Base-by-base conservation (phyloP, 2,888 invertebrate species). In the Euzetes globulus region DNA sequence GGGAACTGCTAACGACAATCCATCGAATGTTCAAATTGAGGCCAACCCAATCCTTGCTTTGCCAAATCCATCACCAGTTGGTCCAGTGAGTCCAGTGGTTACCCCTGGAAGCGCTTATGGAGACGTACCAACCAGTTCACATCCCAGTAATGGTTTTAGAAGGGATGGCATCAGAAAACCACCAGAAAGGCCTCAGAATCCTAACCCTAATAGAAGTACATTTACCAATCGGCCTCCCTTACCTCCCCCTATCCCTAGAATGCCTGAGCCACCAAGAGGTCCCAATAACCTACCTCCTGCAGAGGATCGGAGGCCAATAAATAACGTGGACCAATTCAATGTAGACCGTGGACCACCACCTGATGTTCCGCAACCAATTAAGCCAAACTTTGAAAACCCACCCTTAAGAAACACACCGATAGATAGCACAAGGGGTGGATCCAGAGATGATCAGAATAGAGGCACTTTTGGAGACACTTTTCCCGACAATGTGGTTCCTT, bases 1-100 rank as follows among this genome's bases (percentile, higher is more conserved):
- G 60, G 76, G 76, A 17, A 65, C 68, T 29, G 55, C 33, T 9
- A 71, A 75, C 29, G 41, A 75, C n/a, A 76, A 75, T 76, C 76
- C 76, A 1, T 72, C 76, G 3, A 33, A 50, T 70, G 76, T 77
- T 17, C n/a, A 55, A 37, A 75, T 75, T 37, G 45, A 58, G 17
- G 3, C 70, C 29, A 70, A 50, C n/a, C 70, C 70, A 25, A 33
- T 70, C 1, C 22, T 11, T 25, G 15, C 22, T 50, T 7, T 70
- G 11, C 19, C 29, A 47, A n/a, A n/a, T 25, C 37, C 68, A 27
- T 5, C 41, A 5, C 68, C 25, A 65, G 19, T 17, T 29, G 58
- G 58, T 58, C 50, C 33, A 33, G 33, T 33, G 9, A 4, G 33
- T 33, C 33, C 33, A 33, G 33, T 33, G 25, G 15, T 11, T 9